Base-by-base conservation (phyloP, 2,113 vertebrate species). In the Scytalopus superciliaris region DNA sequence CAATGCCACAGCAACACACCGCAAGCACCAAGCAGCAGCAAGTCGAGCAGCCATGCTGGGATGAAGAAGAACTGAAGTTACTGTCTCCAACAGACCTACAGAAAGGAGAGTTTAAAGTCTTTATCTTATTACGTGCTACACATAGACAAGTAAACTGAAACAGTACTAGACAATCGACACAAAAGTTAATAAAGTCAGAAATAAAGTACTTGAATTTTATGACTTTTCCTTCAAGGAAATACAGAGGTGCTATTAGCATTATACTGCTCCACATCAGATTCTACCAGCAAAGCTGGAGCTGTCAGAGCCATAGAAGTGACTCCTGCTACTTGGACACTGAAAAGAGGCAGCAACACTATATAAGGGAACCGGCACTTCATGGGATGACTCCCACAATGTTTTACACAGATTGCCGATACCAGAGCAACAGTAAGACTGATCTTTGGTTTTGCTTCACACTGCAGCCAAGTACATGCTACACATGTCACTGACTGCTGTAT, bases 11-110 rank as follows among this genome's bases (percentile, higher is more conserved):
- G 99, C 98, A 19, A 99, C 98, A 60, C 99, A 99, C 17, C 99
- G 99, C 97, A 99, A 96, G 73, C 99, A 99, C 99, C 99, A 99
- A 0, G 99, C 99, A 0, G 99, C 99, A 1, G 99, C 99, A 77
- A 99, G 98, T 16, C 99, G 99, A 33, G 99, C 99, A 2, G 99
- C 99, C 99, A 99, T 99, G 97, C 99, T 99, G 16, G 99, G 99
- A 96, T 99, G 99, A 53, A 99, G 98, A 49, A 99, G 98, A 89
- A 99, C 99, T 1, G 99, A 99, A 11, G 99, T 99, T 67, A 99
- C 99, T 0, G 99, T 99, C 96, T 99, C 99, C 96, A 99, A 92
- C 10, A 99, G 98, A 66, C 99, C 99, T 99, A 86, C 42, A 60
- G 88, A 52, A 80, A 78, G 84, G 11, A 91, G 24, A 93, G 30